These are phyloP conservation scores for Nomada goodeniana DNA, from an alignment of 2,888 invertebrate species.

Conservation along the genomic window DNA sequence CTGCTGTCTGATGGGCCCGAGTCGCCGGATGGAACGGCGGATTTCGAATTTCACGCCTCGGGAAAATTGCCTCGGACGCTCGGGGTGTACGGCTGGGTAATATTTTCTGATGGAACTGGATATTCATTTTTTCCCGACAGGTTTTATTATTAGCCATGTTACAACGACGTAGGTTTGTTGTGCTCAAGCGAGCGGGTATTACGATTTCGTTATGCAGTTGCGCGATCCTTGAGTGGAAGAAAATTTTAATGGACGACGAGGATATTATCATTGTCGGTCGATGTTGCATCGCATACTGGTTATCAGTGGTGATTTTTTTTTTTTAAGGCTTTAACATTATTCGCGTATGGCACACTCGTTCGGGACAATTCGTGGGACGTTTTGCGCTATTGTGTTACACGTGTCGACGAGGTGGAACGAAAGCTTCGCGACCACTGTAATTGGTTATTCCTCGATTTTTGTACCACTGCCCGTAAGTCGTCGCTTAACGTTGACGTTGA, in stretches of 20 bases:
- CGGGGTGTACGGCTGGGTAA: not conserved
- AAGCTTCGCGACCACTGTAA: not conserved
- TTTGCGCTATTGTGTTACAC: no score
- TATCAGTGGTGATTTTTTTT: no score
- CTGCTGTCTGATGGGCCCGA: not conserved
- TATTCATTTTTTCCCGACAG: not conserved
- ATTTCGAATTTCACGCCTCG: conserved; percentile 25
- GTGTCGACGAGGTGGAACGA: not conserved
- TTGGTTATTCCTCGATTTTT: conserved; percentile 48
- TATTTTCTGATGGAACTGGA: not conserved
- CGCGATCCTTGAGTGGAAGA: no score
- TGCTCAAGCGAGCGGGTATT: no score
- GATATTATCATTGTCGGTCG: no score
- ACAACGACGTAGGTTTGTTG: not conserved
- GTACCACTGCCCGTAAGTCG: conserved; percentile 26
- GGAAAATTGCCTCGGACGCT: not conserved
- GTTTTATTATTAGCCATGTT: not conserved
- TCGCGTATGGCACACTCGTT: not conserved
- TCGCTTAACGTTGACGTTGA: conserved; percentile 49
- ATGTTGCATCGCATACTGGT: no score
- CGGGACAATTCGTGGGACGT: no score
- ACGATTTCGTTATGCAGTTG: no score
- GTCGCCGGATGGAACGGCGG: not conserved
- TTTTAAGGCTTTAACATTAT: no score
- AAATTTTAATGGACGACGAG: no score